These are phyloP conservation scores for Xestia c-nigrum DNA, from an alignment of 2,888 invertebrate species.

Conservation along the genomic window DNA sequence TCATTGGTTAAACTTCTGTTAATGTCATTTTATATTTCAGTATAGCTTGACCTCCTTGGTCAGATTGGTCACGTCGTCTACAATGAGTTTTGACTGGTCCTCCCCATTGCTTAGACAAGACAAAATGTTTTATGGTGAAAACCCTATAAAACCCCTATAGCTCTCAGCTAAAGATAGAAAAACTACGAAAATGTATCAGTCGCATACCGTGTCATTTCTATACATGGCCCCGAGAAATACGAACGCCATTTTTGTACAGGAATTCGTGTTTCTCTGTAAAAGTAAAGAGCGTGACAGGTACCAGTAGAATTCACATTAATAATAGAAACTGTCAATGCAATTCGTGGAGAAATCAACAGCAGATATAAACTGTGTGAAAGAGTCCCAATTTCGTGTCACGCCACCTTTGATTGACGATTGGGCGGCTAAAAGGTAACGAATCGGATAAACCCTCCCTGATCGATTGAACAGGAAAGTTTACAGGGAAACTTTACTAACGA, in stretches of 20 bases:
- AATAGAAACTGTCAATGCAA: constrained; percentile 27
- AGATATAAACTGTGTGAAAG: background rate
- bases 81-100: background rate
- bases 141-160: background rate
- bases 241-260: constrained; percentile 29
- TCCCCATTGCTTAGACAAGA: background rate
- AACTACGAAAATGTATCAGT: constrained; percentile 20
- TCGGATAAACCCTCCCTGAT: constrained; percentile 28
- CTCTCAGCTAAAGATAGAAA: background rate
- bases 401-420: background rate
- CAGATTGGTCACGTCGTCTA: background rate
- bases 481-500: background rate
- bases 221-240: constrained; percentile 42
- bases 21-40: background rate
- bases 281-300: constrained; percentile 43
- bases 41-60: background rate
- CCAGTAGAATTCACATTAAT: constrained; percentile 35
- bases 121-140: background rate
- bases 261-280: constrained; percentile 48
- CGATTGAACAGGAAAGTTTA: background rate
- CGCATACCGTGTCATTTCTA: constrained; percentile 21
- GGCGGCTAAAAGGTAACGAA: constrained; percentile 4
- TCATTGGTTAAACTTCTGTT: background rate
- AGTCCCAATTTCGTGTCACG: background rate
- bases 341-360: constrained; percentile 8